These are phyloP conservation scores for Enteromius paludinosus DNA, from an alignment of 2,797 vertebrate species.

Conservation along the genomic window DNA sequence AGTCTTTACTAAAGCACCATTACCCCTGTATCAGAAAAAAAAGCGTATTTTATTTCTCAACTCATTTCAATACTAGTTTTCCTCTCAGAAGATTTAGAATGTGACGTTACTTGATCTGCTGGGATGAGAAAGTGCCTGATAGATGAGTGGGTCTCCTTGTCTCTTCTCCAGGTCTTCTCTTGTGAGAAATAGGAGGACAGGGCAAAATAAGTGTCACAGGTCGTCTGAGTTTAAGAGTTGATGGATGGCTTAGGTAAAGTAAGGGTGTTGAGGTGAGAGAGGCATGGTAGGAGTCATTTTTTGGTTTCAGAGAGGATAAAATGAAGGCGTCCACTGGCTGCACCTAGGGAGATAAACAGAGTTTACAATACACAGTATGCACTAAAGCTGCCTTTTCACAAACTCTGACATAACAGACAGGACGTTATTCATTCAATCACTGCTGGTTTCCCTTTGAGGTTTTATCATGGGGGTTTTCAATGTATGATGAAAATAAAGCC, in stretches of 20 bases:
- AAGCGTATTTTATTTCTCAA: not conserved
- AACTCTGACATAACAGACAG: too few species aligned
- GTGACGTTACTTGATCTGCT: constrained; percentile 56
- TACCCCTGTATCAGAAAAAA: constrained; percentile 65
- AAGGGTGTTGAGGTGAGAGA: constrained; percentile 83
- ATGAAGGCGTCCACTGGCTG: constrained; percentile 83
- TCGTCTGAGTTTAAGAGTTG: constrained; percentile 75
- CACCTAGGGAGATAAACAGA: constrained; percentile 72
- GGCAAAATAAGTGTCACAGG: constrained; percentile 81
- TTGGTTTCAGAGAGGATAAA: constrained; percentile 79
- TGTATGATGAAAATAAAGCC: too few species aligned
- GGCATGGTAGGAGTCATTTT: constrained; percentile 72
- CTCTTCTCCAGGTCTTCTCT: constrained; percentile 70
- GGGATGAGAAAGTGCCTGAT: constrained; percentile 54
- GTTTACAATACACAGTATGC: not conserved
- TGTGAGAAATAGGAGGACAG: constrained; percentile 81
- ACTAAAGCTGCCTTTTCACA: constrained; percentile 20
- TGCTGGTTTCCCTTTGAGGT: too few species aligned
- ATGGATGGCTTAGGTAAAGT: constrained; percentile 81
- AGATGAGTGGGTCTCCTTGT: constrained; percentile 53
- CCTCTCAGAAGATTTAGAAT: not conserved
- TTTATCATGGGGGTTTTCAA: too few species aligned
- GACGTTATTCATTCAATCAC: too few species aligned
- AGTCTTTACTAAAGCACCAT: constrained; percentile 73
- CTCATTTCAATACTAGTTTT: not conserved